Conservation (phyloP, 92 coral and sea anemone genomes). For the Metridium senile region DNA sequence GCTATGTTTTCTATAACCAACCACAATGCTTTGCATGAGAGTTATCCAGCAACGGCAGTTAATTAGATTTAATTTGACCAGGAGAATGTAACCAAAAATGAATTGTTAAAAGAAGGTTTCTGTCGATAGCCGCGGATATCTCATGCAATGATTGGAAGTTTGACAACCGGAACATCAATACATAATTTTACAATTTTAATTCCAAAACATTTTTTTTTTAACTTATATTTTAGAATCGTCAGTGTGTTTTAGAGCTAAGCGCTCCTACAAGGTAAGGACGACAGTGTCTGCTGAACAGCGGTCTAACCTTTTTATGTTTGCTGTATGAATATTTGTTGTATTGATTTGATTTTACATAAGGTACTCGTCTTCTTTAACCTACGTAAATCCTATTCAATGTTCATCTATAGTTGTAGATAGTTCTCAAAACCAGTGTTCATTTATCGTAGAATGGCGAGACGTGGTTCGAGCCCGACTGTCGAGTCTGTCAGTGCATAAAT, state of each 20-base stretch:
- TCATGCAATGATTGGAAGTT: not conserved
- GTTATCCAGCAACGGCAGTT: too few relatives aligned
- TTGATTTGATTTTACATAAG: too few relatives aligned
- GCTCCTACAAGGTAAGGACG: conserved; percentile 6
- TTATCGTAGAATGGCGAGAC: conserved; percentile 64
- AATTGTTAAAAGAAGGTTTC: too few relatives aligned
- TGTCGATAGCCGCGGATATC: too few relatives aligned
- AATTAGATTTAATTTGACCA: too few relatives aligned
- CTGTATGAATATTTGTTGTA: not conserved
- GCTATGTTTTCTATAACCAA: too few relatives aligned
- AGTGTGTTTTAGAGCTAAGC: not conserved
- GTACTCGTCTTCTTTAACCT: not conserved
- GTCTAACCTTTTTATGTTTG: not conserved
- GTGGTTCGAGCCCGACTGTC: conserved; percentile 80
- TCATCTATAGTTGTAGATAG: not conserved
- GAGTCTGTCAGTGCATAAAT: conserved; percentile 61
- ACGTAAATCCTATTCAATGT: too few relatives aligned
- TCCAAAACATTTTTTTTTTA: not conserved
- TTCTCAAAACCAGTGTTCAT: too few relatives aligned
- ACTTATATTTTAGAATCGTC: not conserved
- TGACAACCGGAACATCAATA: not conserved
- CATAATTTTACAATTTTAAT: not conserved
- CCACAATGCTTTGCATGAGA: too few relatives aligned
- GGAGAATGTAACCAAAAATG: too few relatives aligned
- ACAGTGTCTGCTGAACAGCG: not conserved